Base-by-base conservation (phyloP, 1,140 invertebrate species). In the Dreissena rostriformis region DNA sequence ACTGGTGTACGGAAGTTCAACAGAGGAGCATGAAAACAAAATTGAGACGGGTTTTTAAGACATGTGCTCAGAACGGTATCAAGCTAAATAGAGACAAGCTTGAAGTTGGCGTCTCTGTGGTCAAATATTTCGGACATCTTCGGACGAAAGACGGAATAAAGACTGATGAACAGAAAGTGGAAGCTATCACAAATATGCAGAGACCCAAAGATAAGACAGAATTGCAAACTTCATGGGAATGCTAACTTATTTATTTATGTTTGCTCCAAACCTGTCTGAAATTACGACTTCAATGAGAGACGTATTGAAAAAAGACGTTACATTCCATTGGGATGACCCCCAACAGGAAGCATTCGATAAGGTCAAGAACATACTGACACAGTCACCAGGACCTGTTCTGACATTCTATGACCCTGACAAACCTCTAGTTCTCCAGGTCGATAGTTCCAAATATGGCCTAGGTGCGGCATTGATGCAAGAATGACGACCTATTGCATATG, bases 171-270 rank as follows among this genome's bases (percentile, higher is more conserved):
- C 7, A 61, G 12, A 63, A 63, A 22, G 12, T 28, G 28, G 61
- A 26, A 12, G 51, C 5, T 53, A 77, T 63, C 11, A 26, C n/a
- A 29, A 29, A 26, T 17, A 26, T 72, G 70, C 51, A 55, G 22
- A 39, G 39, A 39, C 73, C 55, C 22, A 49, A 55, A 77, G 65
- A 52, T 5, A 77, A 26, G 19, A 49, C 70, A 15, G 73, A 87
- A 29, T 61, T 88, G 15, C 74, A 89, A 74, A 88, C 51, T 29
- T 89, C 66, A 66, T 94, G 26, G 92, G 90, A 51, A 88, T 94
- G 73, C 78, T 93, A 0, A 94, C 52, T 55, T 74, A 74, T 52
- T 28, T 74, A 12, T 39, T 17, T 17, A 74, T 15, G 55, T 74
- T 55, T 57, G 8, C 71, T n/a, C 71, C 71, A 15, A 73, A 73